These are phyloP conservation scores for Hippoglossus stenolepis DNA, from an alignment of 2,113 vertebrate genomes.

Conservation along the genomic window DNA sequence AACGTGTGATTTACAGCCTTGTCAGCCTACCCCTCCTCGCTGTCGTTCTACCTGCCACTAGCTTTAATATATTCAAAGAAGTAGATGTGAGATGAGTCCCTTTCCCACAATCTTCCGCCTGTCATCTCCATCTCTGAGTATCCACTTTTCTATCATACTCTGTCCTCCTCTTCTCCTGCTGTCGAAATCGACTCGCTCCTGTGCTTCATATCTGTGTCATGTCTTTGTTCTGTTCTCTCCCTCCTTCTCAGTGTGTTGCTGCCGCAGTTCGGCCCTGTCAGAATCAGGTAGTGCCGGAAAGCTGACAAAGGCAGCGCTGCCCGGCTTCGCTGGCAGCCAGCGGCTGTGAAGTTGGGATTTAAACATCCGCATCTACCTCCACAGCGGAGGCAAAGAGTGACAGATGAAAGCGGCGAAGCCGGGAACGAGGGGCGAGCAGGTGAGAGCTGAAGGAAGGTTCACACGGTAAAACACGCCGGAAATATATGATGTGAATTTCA, in stretches of 20 bases:
- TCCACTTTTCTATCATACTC: constrained; percentile 15
- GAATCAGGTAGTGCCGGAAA: constrained; percentile 51
- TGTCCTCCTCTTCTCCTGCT: constrained; percentile 11
- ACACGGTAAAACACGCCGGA: background rate
- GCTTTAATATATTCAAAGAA: constrained; percentile 47
- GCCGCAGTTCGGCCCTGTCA: constrained; percentile 45
- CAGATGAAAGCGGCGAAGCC: constrained; percentile 34
- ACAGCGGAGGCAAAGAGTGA: constrained; percentile 12
- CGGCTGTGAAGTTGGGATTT: constrained; percentile 38
- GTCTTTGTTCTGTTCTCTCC: constrained; percentile 34
- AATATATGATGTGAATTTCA: constrained; percentile 18
- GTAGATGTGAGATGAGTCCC: constrained; percentile 7
- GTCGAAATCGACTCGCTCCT: background rate
- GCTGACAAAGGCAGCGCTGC: constrained; percentile 52
- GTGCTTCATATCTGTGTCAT: constrained; percentile 24
- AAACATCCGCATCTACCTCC: constrained; percentile 34
- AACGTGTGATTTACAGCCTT: constrained; percentile 47
- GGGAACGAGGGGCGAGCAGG: background rate
- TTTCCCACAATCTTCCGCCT: constrained; percentile 11
- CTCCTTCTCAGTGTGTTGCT: constrained; percentile 22
- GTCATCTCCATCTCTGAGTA: constrained; percentile 13
- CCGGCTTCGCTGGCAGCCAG: constrained; percentile 20
- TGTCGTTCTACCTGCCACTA: constrained; percentile 48
- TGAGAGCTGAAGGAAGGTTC: background rate
- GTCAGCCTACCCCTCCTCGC: constrained; percentile 7